Percentiles rank a stretch among this genome's conserved stretches.
Evolutionary conservation across 2,113 vertebrate species (phyloP).

Genomic region (Rhabdornis inornatus): DNA sequence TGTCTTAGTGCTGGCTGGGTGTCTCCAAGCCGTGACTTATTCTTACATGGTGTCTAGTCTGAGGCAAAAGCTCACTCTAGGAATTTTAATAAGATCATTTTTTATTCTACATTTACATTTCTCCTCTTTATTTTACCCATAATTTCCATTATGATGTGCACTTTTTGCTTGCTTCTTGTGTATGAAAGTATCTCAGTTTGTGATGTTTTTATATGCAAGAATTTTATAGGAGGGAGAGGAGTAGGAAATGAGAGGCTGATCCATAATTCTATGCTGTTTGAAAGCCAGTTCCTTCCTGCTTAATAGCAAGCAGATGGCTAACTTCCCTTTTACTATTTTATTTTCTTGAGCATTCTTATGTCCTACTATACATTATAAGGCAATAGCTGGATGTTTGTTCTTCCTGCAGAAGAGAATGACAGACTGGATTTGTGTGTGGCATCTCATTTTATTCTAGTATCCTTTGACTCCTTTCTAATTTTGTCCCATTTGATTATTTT

Average conservation of each 20-base stretch:
- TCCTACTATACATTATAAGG: neutral
- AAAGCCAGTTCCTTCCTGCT: neutral
- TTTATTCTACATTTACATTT: neutral
- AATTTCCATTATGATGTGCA: neutral
- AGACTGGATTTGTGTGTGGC: neutral
- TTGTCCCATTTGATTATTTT: neutral
- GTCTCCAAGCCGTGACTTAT: neutral
- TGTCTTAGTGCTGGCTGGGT: neutral
- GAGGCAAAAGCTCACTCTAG: neutral
- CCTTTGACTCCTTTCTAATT: neutral
- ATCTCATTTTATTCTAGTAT: neutral
- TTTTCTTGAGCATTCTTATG: neutral
- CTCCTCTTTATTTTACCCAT: neutral
- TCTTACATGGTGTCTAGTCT: neutral
- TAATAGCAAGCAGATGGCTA: constrained; percentile 4
- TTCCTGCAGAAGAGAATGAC: neutral
- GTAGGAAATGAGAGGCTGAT: neutral
- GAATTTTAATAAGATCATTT: neutral
- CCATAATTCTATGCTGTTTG: neutral
- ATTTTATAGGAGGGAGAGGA: neutral
- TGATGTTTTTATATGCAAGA: neutral
- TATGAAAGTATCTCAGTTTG: neutral
- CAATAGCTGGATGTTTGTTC: neutral
- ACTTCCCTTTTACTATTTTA: neutral
- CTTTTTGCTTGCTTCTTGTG: neutral